A percentile compares a stretch with the other conserved stretches of the same genome.
Evolutionary conservation across 2,797 vertebrate genomes (phyloP).

Genomic region (Brachymystax lenok): DNA sequence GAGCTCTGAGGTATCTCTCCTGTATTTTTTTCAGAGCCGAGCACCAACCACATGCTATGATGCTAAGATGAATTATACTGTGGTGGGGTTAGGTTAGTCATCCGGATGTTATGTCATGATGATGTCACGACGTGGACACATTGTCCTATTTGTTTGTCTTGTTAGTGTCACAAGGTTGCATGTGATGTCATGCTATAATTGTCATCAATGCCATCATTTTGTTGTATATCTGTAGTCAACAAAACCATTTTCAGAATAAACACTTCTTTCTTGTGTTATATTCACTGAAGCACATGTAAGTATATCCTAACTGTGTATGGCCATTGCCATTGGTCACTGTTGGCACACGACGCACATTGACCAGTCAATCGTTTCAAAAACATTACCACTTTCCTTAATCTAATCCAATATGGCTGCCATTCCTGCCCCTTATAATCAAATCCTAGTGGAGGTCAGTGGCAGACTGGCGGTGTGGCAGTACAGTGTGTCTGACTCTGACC

Average conservation of each 20-base stretch:
- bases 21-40: neutral
- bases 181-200: neutral
- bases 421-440: neutral
- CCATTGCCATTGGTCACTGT: neutral
- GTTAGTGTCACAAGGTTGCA: neutral
- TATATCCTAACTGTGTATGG: neutral
- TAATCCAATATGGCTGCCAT: conserved; percentile 7
- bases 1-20: neutral
- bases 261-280: neutral
- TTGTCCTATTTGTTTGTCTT: neutral
- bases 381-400: neutral
- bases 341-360: neutral
- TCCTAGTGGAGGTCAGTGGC: neutral
- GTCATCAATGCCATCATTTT: neutral
- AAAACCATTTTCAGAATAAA: neutral
- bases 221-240: neutral
- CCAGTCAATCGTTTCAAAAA: neutral
- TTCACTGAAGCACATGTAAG: neutral
- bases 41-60: neutral
- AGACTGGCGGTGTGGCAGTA: neutral
- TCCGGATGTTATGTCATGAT: neutral
- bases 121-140: neutral
- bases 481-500: neutral
- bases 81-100: neutral
- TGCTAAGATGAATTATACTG: neutral